Evolutionary conservation across 2,113 vertebrate genomes (phyloP).

Genomic region (Malurus melanocephalus): DNA sequence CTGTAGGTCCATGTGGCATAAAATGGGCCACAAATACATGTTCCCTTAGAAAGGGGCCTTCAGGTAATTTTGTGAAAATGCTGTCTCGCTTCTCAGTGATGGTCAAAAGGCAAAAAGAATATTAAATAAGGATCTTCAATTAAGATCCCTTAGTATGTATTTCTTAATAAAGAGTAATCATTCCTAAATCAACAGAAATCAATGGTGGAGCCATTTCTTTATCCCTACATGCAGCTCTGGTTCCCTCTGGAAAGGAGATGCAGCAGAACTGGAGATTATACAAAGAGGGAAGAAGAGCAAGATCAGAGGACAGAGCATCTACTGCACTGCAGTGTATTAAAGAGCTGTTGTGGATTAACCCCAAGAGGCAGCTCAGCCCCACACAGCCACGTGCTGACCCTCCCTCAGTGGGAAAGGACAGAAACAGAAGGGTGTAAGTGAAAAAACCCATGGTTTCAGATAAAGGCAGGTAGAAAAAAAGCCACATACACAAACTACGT

Average conservation of each 20-base stretch:
- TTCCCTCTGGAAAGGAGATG: background rate
- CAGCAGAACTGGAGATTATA: background rate
- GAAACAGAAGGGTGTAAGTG: background rate
- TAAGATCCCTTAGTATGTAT: background rate
- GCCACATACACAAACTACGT: background rate
- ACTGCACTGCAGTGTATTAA: background rate
- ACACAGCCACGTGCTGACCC: accelerated
- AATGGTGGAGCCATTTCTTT: background rate
- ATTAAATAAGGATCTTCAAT: background rate
- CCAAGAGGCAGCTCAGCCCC: background rate
- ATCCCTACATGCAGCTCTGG: background rate
- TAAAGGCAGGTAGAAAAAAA: background rate
- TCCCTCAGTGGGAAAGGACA: background rate
- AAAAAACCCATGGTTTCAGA: background rate
- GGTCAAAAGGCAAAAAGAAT: background rate
- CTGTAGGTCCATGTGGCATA: background rate
- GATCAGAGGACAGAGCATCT: background rate
- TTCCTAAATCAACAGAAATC: background rate
- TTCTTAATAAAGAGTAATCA: background rate
- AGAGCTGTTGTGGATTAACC: background rate
- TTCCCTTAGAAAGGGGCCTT: background rate
- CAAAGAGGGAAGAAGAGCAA: background rate
- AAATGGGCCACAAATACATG: background rate
- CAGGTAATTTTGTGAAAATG: background rate
- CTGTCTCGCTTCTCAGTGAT: background rate